These are phyloP conservation scores for Euura lappo DNA, from an alignment of 1,140 invertebrate species.

Conservation along the genomic window DNA sequence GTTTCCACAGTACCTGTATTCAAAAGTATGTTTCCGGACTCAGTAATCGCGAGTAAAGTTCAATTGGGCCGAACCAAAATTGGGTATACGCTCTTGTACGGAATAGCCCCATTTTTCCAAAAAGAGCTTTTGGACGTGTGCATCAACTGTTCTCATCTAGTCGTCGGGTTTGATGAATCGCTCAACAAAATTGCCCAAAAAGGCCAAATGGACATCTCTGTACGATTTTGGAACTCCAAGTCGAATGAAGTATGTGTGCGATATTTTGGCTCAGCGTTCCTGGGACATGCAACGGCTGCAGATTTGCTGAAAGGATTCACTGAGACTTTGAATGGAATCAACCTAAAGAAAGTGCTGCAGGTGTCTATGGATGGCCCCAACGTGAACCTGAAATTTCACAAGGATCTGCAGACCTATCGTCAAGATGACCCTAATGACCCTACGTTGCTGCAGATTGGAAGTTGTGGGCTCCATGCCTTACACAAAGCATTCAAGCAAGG, in stretches of 20 bases:
- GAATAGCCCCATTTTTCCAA: constrained; percentile 28
- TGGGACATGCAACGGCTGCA: constrained; percentile 9
- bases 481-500: constrained; percentile 29
- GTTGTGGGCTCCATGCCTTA: constrained; percentile 28
- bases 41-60: constrained; percentile 27
- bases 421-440: constrained; percentile 20
- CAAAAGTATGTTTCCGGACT: constrained; percentile 22
- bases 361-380: constrained; percentile 15
- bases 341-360: constrained; percentile 16
- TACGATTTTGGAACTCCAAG: constrained; percentile 22
- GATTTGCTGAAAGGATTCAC: constrained; percentile 21
- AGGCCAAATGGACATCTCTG: constrained; percentile 24
- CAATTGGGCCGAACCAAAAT: constrained; percentile 30
- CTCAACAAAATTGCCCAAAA: constrained; percentile 26
- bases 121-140: constrained; percentile 21
- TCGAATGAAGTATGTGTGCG: constrained; percentile 21
- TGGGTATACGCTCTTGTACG: constrained; percentile 27
- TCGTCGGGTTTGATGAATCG: constrained; percentile 33
- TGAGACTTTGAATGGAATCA: constrained; percentile 9
- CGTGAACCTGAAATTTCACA: constrained; percentile 8
- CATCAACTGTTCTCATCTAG: constrained; percentile 22
- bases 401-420: constrained; percentile 1
- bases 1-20: constrained; percentile 18
- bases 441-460: constrained; percentile 23
- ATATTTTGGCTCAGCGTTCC: constrained; percentile 25